Base-by-base conservation (phyloP, 2,113 vertebrate genomes). In the Phocoena phocoena region DNA sequence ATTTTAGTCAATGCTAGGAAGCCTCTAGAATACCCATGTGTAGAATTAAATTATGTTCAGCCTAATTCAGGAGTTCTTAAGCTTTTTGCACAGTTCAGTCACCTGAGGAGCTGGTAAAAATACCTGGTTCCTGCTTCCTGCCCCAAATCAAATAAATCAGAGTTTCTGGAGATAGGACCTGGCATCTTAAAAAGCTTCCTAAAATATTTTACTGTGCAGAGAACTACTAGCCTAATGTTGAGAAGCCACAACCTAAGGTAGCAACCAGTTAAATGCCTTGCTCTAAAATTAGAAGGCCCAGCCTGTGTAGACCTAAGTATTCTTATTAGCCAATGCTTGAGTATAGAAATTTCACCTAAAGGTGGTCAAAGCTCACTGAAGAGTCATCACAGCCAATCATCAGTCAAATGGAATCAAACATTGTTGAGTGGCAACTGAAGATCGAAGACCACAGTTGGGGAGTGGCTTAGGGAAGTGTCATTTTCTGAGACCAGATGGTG, bases 21-120 rank as follows among this genome's bases (percentile, higher is more conserved):
- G 14, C 67, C 13, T 86, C 63, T 62, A 87, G 62, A 90, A 67
- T 81, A 6, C 38, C 25, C 20, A 36, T 41, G 14, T 41, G n/a
- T 94, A 55, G 58, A 97, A 85, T 94, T 86, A 93, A 92, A 90
- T 83, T 87, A 53, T 65, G 11, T 20, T 53, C 58, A 92, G 10
- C 17, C 8, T 10, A 87, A 36, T 65, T 3, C 25, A 74, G 8
- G 21, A 0, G 0, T 65, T 77, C 31, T 68, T 38, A 87, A 84
- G 31, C 25, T 86, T 89, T 90, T 83, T 65, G 11, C 9, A 84
- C 23, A 50, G 80, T 74, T 41, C 2, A n/a, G 10, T 92, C 70
- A 76, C 25, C n/a, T 55, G 21, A 13, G 47, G 84, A 67, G 4
- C 33, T 93, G 10, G 31, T 26, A 47, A 60, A 93, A 97, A 79